Conservation (phyloP, 2,113 vertebrate genomes). For the Catagonus wagneri region DNA sequence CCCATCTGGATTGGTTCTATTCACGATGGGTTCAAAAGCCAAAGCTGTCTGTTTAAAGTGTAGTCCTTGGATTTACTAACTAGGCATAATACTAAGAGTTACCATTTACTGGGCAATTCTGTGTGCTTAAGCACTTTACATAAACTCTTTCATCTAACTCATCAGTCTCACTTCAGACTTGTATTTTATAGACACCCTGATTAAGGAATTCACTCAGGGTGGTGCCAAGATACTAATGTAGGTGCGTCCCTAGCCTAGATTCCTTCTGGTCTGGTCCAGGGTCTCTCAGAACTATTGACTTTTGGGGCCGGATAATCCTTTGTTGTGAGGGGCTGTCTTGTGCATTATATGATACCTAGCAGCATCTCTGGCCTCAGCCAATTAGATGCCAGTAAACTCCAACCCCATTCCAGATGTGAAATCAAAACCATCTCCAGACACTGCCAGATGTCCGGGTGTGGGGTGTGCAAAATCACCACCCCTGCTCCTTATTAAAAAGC, state of each 20-base stretch:
- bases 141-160: neutral
- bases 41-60: neutral
- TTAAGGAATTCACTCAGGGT: neutral
- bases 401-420: neutral
- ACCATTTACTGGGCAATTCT: neutral
- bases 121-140: neutral
- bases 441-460: neutral
- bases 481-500: neutral
- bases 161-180: neutral
- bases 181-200: neutral
- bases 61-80: neutral
- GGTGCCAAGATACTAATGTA: neutral
- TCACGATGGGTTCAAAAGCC: neutral
- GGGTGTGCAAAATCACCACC: neutral
- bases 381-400: neutral
- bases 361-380: neutral
- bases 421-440: conserved; percentile 31
- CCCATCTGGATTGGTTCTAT: neutral
- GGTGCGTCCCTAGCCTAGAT: neutral
- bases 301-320: neutral
- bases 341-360: neutral
- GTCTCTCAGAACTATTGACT: neutral
- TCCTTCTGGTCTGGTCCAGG: neutral
- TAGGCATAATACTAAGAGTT: neutral
- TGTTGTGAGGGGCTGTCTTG: neutral